Evolutionary conservation across 2,888 invertebrate genomes (phyloP).

Genomic region (Hypsopygia costalis): DNA sequence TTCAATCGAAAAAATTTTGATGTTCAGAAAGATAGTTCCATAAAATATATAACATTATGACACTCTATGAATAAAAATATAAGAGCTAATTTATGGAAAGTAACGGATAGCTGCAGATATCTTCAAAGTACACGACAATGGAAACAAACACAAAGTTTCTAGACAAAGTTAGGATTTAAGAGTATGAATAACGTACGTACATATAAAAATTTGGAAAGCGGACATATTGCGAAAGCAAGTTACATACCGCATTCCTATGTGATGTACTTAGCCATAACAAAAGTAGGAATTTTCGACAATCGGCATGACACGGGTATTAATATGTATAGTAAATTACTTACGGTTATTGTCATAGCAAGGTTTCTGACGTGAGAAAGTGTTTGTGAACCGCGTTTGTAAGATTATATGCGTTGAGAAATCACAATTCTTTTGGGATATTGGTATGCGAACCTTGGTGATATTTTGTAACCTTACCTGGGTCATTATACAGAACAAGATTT

Average conservation of each 20-base stretch:
- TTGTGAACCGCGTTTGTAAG: background rate
- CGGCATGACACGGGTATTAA: background rate
- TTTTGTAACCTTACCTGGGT: background rate
- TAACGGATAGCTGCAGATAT: too few relatives aligned
- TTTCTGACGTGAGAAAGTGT: background rate
- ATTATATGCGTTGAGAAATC: too few relatives aligned
- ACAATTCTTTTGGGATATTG: too few relatives aligned
- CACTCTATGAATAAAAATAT: too few relatives aligned
- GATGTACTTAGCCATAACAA: background rate
- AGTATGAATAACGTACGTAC: constrained; percentile 8
- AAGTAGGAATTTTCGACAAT: background rate
- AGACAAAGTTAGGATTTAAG: constrained; percentile 7
- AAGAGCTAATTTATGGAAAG: too few relatives aligned
- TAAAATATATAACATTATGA: too few relatives aligned
- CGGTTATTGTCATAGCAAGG: background rate
- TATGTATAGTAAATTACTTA: background rate
- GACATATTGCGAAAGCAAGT: constrained; percentile 3
- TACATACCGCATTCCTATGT: background rate
- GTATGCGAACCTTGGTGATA: too few relatives aligned
- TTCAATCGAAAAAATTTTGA: too few relatives aligned
- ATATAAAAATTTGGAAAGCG: constrained; percentile 8
- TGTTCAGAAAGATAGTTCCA: too few relatives aligned
- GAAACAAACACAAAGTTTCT: constrained; percentile 7
- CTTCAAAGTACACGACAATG: background rate
- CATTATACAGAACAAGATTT: too few relatives aligned